Evolutionary conservation across 2,888 invertebrate species (phyloP), one percentile per base, ranked within the genome.

Genomic region (Aphidoletes aphidimyza): DNA sequence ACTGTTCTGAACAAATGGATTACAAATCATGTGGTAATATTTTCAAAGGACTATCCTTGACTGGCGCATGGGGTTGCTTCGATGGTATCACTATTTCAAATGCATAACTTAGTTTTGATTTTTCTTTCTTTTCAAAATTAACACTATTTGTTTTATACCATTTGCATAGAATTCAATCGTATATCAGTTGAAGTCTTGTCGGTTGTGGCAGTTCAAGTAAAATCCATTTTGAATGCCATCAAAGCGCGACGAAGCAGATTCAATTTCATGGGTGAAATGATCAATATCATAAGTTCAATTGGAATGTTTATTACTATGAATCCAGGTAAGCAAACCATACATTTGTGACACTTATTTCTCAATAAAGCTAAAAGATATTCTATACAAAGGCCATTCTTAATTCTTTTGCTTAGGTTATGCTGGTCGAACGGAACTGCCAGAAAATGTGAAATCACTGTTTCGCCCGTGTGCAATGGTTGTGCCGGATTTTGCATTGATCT

Each of bases 231-330:
- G 87, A 98, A 98, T 89, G 97, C 98, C 42, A 95, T 98, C 87
- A 96, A 96, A 90, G 90, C 88, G 89, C 87, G 94, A 95, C 88
- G 97, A 95, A 90, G 91, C 92, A 86, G 93, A 87, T 98, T 98
- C 88, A 93, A 94, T 86, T 97, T 98, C 89, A 96, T 98, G 95
- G 98, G 98, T 0, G 98, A 98, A 90, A 94, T 93, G 84, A 98
- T 98, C 87, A 93, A 92, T 0, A 90, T 98, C 86, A 94, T 94
- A 11, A 93, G 96, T 8, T 94, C 96, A 0, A 98, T 98, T 11
- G 96, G 98, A 2, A 95, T 98, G 87, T 98, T 98, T 87, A 98
- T 98, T 85, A 98, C 98, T 1, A 98, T 98, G 98, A 98, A 98
- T 91, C 98, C 98, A 26, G 98, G 69, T 69, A 54, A 2, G 17